A percentile compares a stretch with the other conserved stretches of the same genome.
These are phyloP conservation scores for Camponotus pennsylvanicus DNA, from an alignment of 1,140 invertebrate genomes.

Conservation along the genomic window DNA sequence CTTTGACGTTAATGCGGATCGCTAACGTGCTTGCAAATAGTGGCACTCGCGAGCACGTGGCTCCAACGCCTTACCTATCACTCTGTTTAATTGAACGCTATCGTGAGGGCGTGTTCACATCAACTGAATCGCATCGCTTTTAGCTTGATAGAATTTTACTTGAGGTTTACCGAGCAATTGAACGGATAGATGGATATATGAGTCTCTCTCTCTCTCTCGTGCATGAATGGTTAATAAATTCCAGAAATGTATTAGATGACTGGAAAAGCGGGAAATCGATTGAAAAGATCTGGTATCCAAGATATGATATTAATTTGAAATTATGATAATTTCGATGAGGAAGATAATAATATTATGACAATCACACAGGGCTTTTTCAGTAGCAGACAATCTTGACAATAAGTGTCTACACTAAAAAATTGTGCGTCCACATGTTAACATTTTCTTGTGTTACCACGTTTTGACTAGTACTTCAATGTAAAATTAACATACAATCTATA, in stretches of 20 bases:
- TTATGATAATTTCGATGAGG: neutral
- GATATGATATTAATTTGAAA: neutral
- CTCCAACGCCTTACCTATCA: slow-evolving; percentile 24
- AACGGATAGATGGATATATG: neutral
- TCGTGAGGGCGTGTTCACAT: neutral
- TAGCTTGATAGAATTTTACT: slow-evolving; percentile 18
- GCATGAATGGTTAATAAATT: neutral
- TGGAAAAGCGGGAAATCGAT: neutral
- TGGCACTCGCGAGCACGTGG: neutral
- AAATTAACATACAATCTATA: too few species aligned
- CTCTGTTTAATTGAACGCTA: slow-evolving; percentile 29
- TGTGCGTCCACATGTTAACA: too few species aligned
- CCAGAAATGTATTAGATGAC: neutral
- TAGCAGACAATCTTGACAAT: neutral
- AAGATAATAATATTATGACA: neutral
- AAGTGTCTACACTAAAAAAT: neutral
- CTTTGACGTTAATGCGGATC: slow-evolving; percentile 43
- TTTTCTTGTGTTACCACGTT: too few species aligned
- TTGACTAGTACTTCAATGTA: too few species aligned
- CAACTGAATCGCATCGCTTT: slow-evolving; percentile 9
- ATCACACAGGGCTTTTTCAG: neutral
- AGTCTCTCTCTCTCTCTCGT: neutral
- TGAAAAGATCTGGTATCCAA: neutral
- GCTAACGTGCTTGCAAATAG: slow-evolving; percentile 23
- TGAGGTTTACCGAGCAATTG: neutral